These are phyloP conservation scores for Erannis defoliaria DNA, from an alignment of 2,888 invertebrate genomes.

Conservation along the genomic window DNA sequence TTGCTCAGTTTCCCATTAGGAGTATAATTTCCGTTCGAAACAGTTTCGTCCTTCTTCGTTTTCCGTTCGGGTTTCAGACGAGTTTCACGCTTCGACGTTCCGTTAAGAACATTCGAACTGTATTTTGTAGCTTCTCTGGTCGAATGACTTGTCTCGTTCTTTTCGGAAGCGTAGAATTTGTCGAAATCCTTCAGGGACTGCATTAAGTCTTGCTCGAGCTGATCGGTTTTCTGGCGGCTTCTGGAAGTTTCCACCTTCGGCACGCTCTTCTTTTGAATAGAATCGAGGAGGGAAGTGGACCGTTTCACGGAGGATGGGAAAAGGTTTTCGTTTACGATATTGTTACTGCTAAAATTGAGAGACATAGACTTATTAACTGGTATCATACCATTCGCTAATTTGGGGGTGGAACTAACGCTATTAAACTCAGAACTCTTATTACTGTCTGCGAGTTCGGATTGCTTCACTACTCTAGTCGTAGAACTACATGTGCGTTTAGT, in stretches of 20 bases:
- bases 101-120: constrained; percentile 56
- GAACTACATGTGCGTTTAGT: constrained; percentile 81
- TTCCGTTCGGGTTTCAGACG: constrained; percentile 69
- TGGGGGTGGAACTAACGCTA: constrained; percentile 72
- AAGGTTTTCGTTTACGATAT: constrained; percentile 76
- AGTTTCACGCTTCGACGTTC: constrained; percentile 66
- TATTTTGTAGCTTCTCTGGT: constrained; percentile 60
- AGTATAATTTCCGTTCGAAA: constrained; percentile 74
- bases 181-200: constrained; percentile 83
- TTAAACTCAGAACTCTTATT: constrained; percentile 68
- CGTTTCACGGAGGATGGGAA: constrained; percentile 85
- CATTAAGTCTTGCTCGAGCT: constrained; percentile 81
- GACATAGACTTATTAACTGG: constrained; percentile 84
- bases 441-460: constrained; percentile 69
- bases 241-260: constrained; percentile 70
- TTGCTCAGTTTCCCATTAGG: constrained; percentile 76
- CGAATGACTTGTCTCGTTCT: constrained; percentile 61
- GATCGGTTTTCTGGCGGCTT: constrained; percentile 78
- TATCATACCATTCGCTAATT: constrained; percentile 70
- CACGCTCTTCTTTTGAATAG: constrained; percentile 77
- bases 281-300: constrained; percentile 85
- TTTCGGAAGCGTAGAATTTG: constrained; percentile 79
- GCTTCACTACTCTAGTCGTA: constrained; percentile 78
- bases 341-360: constrained; percentile 87
- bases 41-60: constrained; percentile 66